Conservation (phyloP, 2,113 vertebrate genomes). For the Bucco capensis region DNA sequence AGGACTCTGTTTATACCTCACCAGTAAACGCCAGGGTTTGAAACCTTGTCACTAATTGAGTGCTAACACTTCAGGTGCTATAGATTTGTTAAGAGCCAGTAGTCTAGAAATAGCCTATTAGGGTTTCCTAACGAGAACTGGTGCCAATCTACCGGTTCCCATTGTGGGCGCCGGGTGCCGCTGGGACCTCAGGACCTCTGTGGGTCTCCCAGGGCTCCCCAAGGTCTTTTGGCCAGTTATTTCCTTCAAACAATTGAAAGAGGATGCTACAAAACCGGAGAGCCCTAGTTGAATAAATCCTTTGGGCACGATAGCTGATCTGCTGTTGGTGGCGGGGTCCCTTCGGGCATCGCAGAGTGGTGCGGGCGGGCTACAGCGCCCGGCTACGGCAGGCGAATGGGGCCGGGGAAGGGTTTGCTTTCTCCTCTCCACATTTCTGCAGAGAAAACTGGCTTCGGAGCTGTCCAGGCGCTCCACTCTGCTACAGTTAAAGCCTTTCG, state of each 20-base stretch:
- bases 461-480: background rate
- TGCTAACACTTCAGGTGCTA: constrained; percentile 71
- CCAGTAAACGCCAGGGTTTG: constrained; percentile 50
- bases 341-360: fast-evolving
- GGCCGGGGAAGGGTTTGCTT: background rate
- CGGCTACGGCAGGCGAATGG: background rate
- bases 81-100: constrained; percentile 70
- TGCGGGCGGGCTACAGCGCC: background rate
- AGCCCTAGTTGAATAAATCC: background rate
- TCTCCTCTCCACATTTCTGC: background rate
- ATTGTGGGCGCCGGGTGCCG: background rate
- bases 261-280: background rate
- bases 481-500: background rate
- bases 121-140: constrained; percentile 37
- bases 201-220: background rate
- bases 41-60: constrained; percentile 70
- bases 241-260: background rate
- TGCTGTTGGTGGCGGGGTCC: background rate
- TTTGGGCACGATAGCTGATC: background rate
- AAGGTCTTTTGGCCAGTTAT: background rate
- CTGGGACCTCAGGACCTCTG: background rate
- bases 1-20: constrained; percentile 66
- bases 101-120: constrained; percentile 69
- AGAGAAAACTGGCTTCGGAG: background rate
- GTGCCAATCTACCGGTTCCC: constrained; percentile 31